Evolutionary conservation across 2,888 invertebrate genomes (phyloP).

Genomic region (Eurytoma adleriae): DNA sequence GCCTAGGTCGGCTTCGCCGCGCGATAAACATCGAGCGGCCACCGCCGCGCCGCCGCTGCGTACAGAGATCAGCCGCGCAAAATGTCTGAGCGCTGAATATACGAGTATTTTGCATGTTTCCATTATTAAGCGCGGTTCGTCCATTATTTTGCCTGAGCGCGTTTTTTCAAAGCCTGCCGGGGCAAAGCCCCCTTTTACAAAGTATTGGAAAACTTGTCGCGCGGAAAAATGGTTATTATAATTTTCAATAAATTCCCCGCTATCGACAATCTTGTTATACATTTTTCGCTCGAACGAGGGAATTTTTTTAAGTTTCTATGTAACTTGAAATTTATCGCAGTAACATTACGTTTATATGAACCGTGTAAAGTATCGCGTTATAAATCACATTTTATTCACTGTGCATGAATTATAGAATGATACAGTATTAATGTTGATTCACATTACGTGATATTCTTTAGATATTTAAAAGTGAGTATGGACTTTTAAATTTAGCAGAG

Average conservation of each 20-base stretch:
- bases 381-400: not conserved
- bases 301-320: slow-evolving; percentile 4
- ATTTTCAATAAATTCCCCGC: slow-evolving; percentile 34
- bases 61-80: not conserved
- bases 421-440: not conserved
- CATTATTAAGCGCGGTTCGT: not conserved
- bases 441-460: no score
- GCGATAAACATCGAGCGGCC: slow-evolving; percentile 42
- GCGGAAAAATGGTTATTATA: slow-evolving; percentile 27
- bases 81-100: not conserved
- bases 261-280: not conserved
- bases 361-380: not conserved
- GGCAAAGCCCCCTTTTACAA: not conserved
- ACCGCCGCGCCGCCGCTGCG: slow-evolving; percentile 8
- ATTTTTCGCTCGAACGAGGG: not conserved
- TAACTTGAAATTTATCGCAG: slow-evolving; percentile 2
- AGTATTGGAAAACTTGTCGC: slow-evolving; percentile 27
- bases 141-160: not conserved
- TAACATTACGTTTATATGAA: not conserved
- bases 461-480: no score
- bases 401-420: not conserved
- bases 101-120: slow-evolving; percentile 2
- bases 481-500: no score
- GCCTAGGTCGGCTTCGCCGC: slow-evolving; percentile 1
- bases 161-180: not conserved